Base-by-base conservation (phyloP, 2,888 invertebrate genomes). In the Tinea semifulvella region DNA sequence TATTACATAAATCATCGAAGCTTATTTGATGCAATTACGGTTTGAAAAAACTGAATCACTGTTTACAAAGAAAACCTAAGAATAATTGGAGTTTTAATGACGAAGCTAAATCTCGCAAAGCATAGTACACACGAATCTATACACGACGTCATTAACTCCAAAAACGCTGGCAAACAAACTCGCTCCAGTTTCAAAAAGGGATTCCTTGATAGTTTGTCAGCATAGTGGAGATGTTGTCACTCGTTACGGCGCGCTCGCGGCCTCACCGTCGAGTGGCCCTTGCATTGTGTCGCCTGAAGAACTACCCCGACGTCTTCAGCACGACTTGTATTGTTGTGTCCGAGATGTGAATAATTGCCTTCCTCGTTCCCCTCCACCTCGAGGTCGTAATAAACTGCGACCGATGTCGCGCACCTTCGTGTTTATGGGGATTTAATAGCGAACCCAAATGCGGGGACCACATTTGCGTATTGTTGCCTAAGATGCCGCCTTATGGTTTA, bases 291-390 rank as follows among this genome's bases (percentile, higher is more conserved):
- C 56, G 70, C 31, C 26, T 42, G 58, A 68, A 76, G 74, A 61
- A 70, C 73, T 71, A 72, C 71, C 31, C 39, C 45, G 28, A 17
- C 40, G 39, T 40, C 45, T 19, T 11, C 38, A 22, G 16, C 42
- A 31, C 42, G n/a, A n/a, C 43, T 25, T 40, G 40, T 47, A 47
- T 70, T 63, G 74, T 75, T 74, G 73, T 75, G 77, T 77, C 77
- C 77, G 71, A 76, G 76, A 72, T 71, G 68, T 67, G 67, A 70
- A 68, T 79, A 80, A 80, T 80, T 79, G 77, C 77, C 76, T 67
- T 68, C 57, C 28, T 45, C 46, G 8, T 40, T 47, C 42, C 53
- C 50, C 54, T 50, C 53, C 54, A 55, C 60, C 52, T 54, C 55
- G 40, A 26, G 27, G 11, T 31, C 50, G 56, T 67, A 68, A 71